Percentiles rank a stretch among this genome's conserved stretches.
phyloP scores from a whole-genome alignment of 1,140 invertebrate species.

The Drosophila busckii region DNA sequence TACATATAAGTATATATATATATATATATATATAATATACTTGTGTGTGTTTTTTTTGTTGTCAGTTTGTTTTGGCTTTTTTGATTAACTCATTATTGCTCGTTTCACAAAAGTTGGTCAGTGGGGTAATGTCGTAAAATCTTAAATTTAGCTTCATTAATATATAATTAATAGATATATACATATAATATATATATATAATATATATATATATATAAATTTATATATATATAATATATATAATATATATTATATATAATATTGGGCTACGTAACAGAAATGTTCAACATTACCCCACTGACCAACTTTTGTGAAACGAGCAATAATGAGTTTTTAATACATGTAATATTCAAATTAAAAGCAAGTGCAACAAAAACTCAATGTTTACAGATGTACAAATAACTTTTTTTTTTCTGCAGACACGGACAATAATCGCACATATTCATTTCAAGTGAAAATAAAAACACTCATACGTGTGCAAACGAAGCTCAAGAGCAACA shows the following conservation, averaged over 20 bases:
- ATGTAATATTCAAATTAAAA: slow-evolving; percentile 75
- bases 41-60: too few relatives aligned
- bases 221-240: too few relatives aligned
- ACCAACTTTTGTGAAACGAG: slow-evolving; percentile 56
- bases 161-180: too few relatives aligned
- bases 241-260: too few relatives aligned
- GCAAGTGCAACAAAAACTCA: slow-evolving; percentile 29
- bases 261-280: too few relatives aligned
- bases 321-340: slow-evolving; percentile 73
- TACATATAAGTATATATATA: too few relatives aligned
- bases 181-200: too few relatives aligned
- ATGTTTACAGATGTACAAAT: slow-evolving; percentile 24
- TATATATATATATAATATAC: too few relatives aligned
- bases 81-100: slow-evolving; percentile 68
- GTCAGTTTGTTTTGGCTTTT: too few relatives aligned
- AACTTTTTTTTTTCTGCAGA: slow-evolving; percentile 18
- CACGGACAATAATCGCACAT: slow-evolving; percentile 61
- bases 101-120: slow-evolving; percentile 59
- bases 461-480: slow-evolving; percentile 65
- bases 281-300: slow-evolving; percentile 64
- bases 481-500: slow-evolving; percentile 56
- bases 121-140: slow-evolving; percentile 66
- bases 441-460: slow-evolving; percentile 69
- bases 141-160: too few relatives aligned
- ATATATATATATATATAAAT: too few relatives aligned